Evolutionary conservation across 2,888 invertebrate species (phyloP).

Genomic region (Mythimna albipuncta): DNA sequence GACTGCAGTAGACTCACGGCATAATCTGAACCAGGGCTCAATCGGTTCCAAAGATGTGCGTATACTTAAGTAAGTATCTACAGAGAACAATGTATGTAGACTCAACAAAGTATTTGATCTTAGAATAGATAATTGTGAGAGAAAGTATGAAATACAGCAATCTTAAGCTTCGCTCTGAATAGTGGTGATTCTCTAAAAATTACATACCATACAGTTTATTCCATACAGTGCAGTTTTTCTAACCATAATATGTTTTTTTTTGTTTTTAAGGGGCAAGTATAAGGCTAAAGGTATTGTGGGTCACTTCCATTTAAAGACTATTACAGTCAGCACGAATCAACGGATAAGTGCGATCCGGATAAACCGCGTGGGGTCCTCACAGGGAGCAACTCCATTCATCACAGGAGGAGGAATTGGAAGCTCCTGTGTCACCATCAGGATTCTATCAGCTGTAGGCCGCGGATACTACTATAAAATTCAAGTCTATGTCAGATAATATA

Average conservation of each 20-base stretch:
- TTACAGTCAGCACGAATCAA: neutral
- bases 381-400: constrained; percentile 20
- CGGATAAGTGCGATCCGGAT: constrained; percentile 27
- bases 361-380: constrained; percentile 5
- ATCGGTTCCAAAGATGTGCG: neutral
- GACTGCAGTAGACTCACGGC: neutral
- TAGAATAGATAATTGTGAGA: no score
- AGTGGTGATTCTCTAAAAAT: no score
- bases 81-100: no score
- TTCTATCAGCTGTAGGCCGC: constrained; percentile 20
- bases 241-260: neutral
- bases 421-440: constrained; percentile 23
- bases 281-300: neutral
- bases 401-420: constrained; percentile 20
- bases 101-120: no score
- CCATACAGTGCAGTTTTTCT: neutral
- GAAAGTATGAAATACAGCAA: no score
- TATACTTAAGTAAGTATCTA: no score
- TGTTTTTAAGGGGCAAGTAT: constrained; percentile 2
- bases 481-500: no score
- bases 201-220: neutral
- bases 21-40: neutral
- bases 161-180: no score
- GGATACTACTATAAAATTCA: constrained; percentile 22
- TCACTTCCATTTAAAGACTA: neutral